Conservation (phyloP, 2,797 vertebrate species). For the Cyclopterus lumpus region DNA sequence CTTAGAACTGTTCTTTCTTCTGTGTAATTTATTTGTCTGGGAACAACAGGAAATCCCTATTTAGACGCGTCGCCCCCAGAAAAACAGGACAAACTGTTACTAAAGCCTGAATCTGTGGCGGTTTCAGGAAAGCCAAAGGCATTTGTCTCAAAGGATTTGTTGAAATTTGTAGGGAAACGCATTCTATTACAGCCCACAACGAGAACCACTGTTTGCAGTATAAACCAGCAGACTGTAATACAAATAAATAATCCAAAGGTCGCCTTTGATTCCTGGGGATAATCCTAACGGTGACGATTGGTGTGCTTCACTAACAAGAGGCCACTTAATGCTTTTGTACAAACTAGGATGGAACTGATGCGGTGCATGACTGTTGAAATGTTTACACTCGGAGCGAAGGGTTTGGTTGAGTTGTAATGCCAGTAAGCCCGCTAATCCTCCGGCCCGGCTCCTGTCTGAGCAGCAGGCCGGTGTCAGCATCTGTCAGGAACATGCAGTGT, state of each 20-base stretch:
- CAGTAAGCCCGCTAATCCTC: slow-evolving; percentile 70
- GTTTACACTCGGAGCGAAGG: slow-evolving; percentile 56
- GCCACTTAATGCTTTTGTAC: slow-evolving; percentile 57
- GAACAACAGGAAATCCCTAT: slow-evolving; percentile 83
- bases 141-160: slow-evolving; percentile 52
- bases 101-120: slow-evolving; percentile 35
- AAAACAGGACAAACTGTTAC: slow-evolving; percentile 64
- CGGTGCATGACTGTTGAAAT: slow-evolving; percentile 42
- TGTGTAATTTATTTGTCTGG: slow-evolving; percentile 73
- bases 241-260: slow-evolving; percentile 48
- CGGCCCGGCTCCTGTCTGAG: slow-evolving; percentile 68
- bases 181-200: slow-evolving; percentile 36
- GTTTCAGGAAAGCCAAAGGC: slow-evolving; percentile 50
- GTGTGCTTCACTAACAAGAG: slow-evolving; percentile 41
- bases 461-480: slow-evolving; percentile 68
- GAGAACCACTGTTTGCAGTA: slow-evolving; percentile 40
- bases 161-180: slow-evolving; percentile 47
- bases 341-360: slow-evolving; percentile 39
- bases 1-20: slow-evolving; percentile 52
- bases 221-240: slow-evolving; percentile 31
- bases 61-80: slow-evolving; percentile 69
- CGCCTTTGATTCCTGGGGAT: slow-evolving; percentile 41
- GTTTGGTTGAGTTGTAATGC: slow-evolving; percentile 66
- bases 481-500: slow-evolving; percentile 72
- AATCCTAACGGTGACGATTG: slow-evolving; percentile 45